A percentile compares a stretch with the other conserved stretches of the same genome.
Conservation (phyloP, 2,888 invertebrate species). For the Carpatolechia fugitivella region DNA sequence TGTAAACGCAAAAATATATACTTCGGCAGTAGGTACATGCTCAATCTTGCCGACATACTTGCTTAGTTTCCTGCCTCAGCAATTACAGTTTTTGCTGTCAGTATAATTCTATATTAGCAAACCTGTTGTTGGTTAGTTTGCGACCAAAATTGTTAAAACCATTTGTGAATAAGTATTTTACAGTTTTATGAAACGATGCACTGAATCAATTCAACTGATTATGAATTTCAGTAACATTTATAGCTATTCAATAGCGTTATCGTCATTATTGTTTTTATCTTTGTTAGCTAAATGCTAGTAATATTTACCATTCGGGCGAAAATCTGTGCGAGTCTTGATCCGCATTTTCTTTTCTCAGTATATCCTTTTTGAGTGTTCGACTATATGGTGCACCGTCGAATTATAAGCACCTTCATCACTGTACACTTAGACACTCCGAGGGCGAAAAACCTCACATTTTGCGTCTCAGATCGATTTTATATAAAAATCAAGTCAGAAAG, state of each 20-base stretch:
- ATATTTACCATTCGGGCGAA: constrained; percentile 76
- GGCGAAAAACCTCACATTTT: constrained; percentile 67
- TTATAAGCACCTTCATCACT: constrained; percentile 67
- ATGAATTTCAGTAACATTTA: too few species aligned
- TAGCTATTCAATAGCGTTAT: too few species aligned
- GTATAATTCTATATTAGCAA: background rate
- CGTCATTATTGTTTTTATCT: background rate
- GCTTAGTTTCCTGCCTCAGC: background rate
- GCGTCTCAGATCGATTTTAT: constrained; percentile 54
- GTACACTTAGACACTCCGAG: constrained; percentile 60
- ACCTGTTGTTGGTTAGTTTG: constrained; percentile 6
- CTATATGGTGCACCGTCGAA: constrained; percentile 54
- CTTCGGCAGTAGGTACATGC: background rate
- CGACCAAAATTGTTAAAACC: background rate
- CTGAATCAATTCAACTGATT: too few species aligned
- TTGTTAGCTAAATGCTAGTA: constrained; percentile 1
- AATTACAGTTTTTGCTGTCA: background rate
- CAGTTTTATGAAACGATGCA: too few species aligned
- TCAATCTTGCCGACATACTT: constrained; percentile 1
- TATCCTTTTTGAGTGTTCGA: constrained; percentile 76
- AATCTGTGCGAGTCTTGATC: constrained; percentile 71
- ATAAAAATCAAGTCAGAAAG: constrained; percentile 62
- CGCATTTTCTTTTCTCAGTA: constrained; percentile 78
- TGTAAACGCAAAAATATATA: background rate
- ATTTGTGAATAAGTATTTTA: too few species aligned